Percentiles rank a stretch among this genome's conserved stretches.
Evolutionary conservation across 2,797 vertebrate genomes (phyloP).

Genomic region (Telmatherina bonti): DNA sequence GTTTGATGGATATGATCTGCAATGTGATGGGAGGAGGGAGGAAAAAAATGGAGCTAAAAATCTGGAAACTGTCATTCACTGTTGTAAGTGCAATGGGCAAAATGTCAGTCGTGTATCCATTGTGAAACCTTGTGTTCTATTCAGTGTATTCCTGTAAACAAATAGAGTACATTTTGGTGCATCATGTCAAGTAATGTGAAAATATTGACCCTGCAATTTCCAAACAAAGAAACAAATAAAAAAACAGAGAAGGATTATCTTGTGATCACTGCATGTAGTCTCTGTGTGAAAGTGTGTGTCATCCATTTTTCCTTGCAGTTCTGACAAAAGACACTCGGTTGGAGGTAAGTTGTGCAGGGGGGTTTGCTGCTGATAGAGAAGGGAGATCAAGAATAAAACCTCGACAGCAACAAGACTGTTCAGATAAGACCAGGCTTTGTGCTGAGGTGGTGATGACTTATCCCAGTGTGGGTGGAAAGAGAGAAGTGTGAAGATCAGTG

Average conservation of each 20-base stretch:
- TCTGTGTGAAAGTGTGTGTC: conserved; percentile 36
- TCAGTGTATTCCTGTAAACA: conserved; percentile 97
- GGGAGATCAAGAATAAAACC: conserved; percentile 53
- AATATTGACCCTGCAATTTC: conserved; percentile 94
- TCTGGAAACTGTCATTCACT: conserved; percentile 87
- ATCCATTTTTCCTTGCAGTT: not conserved
- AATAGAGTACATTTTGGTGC: conserved; percentile 93
- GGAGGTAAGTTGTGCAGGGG: conserved; percentile 23
- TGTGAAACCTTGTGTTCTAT: conserved; percentile 96
- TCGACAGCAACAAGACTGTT: conserved; percentile 41
- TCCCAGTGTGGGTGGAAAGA: conserved; percentile 59
- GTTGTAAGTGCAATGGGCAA: conserved; percentile 93
- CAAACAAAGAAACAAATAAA: conserved; percentile 90
- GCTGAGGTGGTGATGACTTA: conserved; percentile 60
- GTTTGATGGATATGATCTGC: conserved; percentile 71
- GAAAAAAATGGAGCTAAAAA: conserved; percentile 77
- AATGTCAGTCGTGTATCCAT: conserved; percentile 93
- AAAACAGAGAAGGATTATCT: conserved; percentile 87
- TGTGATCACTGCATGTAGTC: conserved; percentile 53
- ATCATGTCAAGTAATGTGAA: conserved; percentile 96
- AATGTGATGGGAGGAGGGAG: conserved; percentile 50
- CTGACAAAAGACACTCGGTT: conserved; percentile 17
- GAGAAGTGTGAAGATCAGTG: conserved; percentile 33
- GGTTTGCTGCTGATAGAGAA: conserved; percentile 44
- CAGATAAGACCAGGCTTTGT: conserved; percentile 54